Base-by-base conservation (phyloP, 1,140 invertebrate species). In the Listronotus bonariensis region DNA sequence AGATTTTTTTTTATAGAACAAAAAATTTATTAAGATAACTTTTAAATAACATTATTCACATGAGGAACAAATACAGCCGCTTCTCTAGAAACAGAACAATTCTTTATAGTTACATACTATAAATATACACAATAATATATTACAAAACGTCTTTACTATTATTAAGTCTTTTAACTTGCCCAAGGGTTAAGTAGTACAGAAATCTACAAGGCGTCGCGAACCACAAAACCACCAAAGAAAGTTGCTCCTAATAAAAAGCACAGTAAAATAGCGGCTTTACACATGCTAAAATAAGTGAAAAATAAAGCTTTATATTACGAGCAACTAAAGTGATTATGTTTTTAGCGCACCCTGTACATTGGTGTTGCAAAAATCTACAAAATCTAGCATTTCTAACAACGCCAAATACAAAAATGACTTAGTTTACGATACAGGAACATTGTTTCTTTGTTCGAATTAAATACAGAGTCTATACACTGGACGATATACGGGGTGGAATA, bases 381-480 rank as follows among this genome's bases (percentile, higher is more conserved):
- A 36, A 26, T 45, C n/a, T 26, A 51, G 11, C 46, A 62, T 67
- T 54, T 56, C 45, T 18, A 43, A 34, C 31, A 54, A 55, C 55
- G 63, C 17, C 52, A 32, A 49, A 31, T 52, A 58, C 36, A 64
- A 55, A 64, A 78, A 77, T 80, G 79, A 80, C 79, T 80, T 80
- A 80, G 78, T 76, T 79, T 77, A 75, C 70, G 53, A 51, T 76
- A 78, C 74, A 80, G 79, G 79, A 80, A 80, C 79, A 80, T 80
- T 52, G 72, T 74, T 72, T 78, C 74, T 77, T 77, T 79, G 77
- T 78, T 78, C 73, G 73, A 76, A 75, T 69, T 72, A 72, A 66
- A 68, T 68, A 67, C 65, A 63, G 53, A 63, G 45, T 56, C 42
- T 48, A 45, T 36, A 55, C 40, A 42, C 14, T 52, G 32, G 36